Base-by-base conservation (phyloP, 2,113 vertebrate genomes). In the Pachypanchax playfairii region DNA sequence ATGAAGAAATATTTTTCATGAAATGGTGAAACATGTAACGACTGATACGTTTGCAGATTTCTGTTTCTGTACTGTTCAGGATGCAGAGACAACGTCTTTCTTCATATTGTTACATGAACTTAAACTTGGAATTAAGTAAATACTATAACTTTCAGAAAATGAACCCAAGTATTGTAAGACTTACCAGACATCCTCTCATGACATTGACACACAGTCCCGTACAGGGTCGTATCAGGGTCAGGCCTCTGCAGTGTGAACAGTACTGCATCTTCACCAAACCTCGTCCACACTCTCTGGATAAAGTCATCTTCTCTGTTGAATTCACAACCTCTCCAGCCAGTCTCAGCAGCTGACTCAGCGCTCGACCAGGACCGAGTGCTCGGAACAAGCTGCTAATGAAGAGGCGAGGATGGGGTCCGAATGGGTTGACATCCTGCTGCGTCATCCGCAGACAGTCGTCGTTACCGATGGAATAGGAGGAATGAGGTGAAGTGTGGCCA, bases 261-360 rank as follows among this genome's bases (percentile, higher is more conserved):
- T 94, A 96, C 84, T 94, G 93, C 95, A 96, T 96, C 86, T 73
- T 92, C 66, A 96, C 95, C 38, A 96, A 77, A 1, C 92, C 91
- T 38, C 68, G 70, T 41, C 90, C 92, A 52, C 95, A 96, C 44
- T 95, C 94, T 70, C 90, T 90, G 5, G 87, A 90, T 58, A 95
- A 56, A 1, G 84, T 72, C 0, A 76, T 84, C n/a, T 90, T 91
- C 44, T 96, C 93, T 0, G 94, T 95, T 0, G 87, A 90, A 1
- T 96, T 95, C 58, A 96, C 87, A 26, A 95, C 92, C 51, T 96
- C 92, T 0, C 85, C 85, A 2, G 93, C 95, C 70, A 94, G 47
- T 1, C 59, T 86, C 41, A 96, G 87, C 6, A 94, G 89, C 76
- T 60, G 90, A 69, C 89, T 93, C 64, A 96, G 83, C 25, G 91